These are phyloP conservation scores for Sipha maydis DNA, from an alignment of 2,888 invertebrate genomes.

Conservation along the genomic window DNA sequence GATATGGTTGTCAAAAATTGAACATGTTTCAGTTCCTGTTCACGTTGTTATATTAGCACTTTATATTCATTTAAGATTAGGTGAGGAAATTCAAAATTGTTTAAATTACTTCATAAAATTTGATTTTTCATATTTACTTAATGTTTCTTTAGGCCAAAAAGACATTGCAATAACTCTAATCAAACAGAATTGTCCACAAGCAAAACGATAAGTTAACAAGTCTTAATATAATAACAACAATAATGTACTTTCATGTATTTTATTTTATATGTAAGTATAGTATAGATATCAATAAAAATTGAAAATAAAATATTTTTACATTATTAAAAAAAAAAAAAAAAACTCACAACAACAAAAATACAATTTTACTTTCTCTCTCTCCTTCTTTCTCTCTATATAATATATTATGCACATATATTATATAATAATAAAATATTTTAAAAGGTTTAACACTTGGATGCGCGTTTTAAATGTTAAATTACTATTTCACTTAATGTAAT, in stretches of 20 bases:
- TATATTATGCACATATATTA: conserved; percentile 29
- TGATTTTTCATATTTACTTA: neutral
- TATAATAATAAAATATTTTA: conserved; percentile 31
- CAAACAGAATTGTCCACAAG: conserved; percentile 72
- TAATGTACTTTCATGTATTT: conserved; percentile 30
- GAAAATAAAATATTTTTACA: conserved; percentile 56
- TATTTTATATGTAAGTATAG: conserved; percentile 57
- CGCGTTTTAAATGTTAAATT: conserved; percentile 64
- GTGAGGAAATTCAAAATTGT: conserved; percentile 65
- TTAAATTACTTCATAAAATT: neutral
- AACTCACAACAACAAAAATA: conserved; percentile 57
- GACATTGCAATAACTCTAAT: conserved; percentile 73
- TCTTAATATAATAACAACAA: conserved; percentile 31
- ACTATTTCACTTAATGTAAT: conserved; percentile 56
- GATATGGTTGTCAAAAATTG: conserved; percentile 71
- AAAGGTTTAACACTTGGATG: conserved; percentile 49
- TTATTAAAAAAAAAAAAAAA: conserved; percentile 52
- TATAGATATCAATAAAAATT: conserved; percentile 56
- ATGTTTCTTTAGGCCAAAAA: conserved; percentile 70
- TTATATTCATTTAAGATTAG: conserved; percentile 75
- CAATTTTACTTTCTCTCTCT: conserved; percentile 51
- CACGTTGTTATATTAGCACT: conserved; percentile 75
- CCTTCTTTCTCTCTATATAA: conserved; percentile 38
- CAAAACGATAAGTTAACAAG: conserved; percentile 54
- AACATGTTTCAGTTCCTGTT: conserved; percentile 71